Evolutionary conservation across 1,140 invertebrate genomes (phyloP).

Genomic region (Pseudomyrmex cubaensis): DNA sequence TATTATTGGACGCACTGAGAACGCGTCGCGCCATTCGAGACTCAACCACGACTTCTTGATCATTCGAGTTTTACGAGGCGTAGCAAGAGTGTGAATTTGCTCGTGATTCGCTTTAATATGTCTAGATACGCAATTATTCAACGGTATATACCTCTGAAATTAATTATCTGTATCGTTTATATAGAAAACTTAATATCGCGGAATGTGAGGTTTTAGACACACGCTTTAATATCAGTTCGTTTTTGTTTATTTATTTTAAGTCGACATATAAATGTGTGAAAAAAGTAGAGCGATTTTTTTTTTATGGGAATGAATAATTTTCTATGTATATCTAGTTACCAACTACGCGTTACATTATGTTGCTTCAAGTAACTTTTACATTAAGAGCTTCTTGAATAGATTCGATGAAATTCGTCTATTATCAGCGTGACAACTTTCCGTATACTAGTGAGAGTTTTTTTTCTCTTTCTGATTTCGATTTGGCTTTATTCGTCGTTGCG

Average conservation of each 20-base stretch:
- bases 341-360: constrained; percentile 7
- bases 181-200: neutral
- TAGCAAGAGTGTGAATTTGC: constrained; percentile 1
- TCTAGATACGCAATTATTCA: constrained; percentile 23
- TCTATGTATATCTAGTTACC: neutral
- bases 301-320: neutral
- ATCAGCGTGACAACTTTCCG: neutral
- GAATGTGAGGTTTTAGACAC: neutral
- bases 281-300: neutral
- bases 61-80: constrained; percentile 45
- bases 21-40: neutral
- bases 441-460: neutral
- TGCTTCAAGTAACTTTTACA: constrained; percentile 22
- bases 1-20: constrained; percentile 47
- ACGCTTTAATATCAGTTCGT: neutral
- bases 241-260: constrained; percentile 6
- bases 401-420: neutral
- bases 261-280: neutral
- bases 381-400: constrained; percentile 7
- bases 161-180: neutral
- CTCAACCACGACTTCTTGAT: neutral
- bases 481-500: constrained; percentile 76
- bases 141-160: neutral
- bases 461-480: constrained; percentile 69
- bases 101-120: constrained; percentile 14